These are phyloP conservation scores for Saccostrea echinata DNA, from an alignment of 1,140 invertebrate species.

Conservation along the genomic window DNA sequence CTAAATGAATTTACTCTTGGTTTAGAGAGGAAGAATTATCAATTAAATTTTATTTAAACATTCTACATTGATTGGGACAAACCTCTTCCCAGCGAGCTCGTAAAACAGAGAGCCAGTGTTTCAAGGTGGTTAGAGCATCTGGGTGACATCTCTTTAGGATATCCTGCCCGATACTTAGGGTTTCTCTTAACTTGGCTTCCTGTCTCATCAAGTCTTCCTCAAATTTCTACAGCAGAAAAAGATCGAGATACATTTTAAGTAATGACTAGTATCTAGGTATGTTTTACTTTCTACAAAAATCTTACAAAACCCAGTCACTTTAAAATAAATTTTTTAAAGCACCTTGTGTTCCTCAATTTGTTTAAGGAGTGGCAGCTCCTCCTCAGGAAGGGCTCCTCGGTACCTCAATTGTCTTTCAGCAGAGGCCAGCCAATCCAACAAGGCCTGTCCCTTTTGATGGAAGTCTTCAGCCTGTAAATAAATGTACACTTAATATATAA, in stretches of 20 bases:
- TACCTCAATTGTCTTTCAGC: conserved; percentile 93
- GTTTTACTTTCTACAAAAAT: not conserved
- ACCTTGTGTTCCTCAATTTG: conserved; percentile 81
- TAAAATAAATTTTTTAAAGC: not conserved
- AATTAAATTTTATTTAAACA: too few relatives aligned
- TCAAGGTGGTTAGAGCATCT: conserved; percentile 95
- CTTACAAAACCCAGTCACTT: not conserved
- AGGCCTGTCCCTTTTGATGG: conserved; percentile 94
- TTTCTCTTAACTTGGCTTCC: conserved; percentile 92
- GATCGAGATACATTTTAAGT: too few relatives aligned
- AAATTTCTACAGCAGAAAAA: conserved; percentile 83
- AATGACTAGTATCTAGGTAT: not conserved
- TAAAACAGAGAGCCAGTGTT: conserved; percentile 98
- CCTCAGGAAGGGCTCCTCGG: conserved; percentile 94
- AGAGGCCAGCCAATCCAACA: conserved; percentile 97
- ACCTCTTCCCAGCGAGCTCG: conserved; percentile 91
- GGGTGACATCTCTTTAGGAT: conserved; percentile 96
- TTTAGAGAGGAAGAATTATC: too few relatives aligned
- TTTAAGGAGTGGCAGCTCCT: conserved; percentile 81
- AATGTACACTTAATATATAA: not conserved
- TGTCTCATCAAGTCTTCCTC: conserved; percentile 91
- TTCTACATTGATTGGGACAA: conserved; percentile 10
- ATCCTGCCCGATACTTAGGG: conserved; percentile 91
- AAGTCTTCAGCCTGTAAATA: conserved; percentile 89
- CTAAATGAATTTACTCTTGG: too few relatives aligned